Conservation (phyloP, 1,140 invertebrate species). For the Patella vulgata region DNA sequence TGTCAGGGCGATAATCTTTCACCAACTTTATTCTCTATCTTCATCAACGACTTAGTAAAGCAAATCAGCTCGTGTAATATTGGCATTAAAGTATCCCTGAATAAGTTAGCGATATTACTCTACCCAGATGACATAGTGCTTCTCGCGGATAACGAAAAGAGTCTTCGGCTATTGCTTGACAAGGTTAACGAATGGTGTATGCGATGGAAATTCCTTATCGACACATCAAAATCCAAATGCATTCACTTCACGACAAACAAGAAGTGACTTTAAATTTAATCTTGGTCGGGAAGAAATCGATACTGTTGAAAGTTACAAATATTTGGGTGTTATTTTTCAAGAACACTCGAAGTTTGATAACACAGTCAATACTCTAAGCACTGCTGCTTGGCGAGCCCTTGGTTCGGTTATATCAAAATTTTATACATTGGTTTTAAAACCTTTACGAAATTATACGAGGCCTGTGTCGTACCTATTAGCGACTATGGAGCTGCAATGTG, state of each 20-base stretch:
- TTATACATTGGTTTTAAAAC: conserved; percentile 17
- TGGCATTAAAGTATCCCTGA: conserved; percentile 16
- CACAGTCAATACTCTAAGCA: not conserved
- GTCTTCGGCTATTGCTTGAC: conserved; percentile 22
- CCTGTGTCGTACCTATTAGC: conserved; percentile 18
- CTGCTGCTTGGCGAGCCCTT: conserved; percentile 16
- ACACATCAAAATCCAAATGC: conserved; percentile 25
- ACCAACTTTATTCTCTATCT: conserved; percentile 25
- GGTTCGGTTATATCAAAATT: conserved; percentile 26
- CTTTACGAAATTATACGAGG: conserved; percentile 19
- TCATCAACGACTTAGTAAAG: conserved; percentile 23
- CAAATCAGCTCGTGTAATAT: conserved; percentile 20
- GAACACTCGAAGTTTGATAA: conserved; percentile 11
- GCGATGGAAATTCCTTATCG: conserved; percentile 24
- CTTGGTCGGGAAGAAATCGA: conserved; percentile 17
- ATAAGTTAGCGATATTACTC: conserved; percentile 18
- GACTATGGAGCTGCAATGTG: conserved; percentile 26
- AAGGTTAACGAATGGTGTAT: conserved; percentile 32
- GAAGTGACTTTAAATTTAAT: conserved; percentile 13
- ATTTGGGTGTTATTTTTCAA: conserved; percentile 25
- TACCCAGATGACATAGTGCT: conserved; percentile 36
- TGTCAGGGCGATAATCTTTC: conserved; percentile 26
- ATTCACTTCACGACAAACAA: conserved; percentile 30
- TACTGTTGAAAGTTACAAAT: conserved; percentile 25
- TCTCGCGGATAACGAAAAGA: conserved; percentile 11